Base-by-base conservation (phyloP, 2,888 invertebrate genomes). In the Neocrepidodera transversa region DNA sequence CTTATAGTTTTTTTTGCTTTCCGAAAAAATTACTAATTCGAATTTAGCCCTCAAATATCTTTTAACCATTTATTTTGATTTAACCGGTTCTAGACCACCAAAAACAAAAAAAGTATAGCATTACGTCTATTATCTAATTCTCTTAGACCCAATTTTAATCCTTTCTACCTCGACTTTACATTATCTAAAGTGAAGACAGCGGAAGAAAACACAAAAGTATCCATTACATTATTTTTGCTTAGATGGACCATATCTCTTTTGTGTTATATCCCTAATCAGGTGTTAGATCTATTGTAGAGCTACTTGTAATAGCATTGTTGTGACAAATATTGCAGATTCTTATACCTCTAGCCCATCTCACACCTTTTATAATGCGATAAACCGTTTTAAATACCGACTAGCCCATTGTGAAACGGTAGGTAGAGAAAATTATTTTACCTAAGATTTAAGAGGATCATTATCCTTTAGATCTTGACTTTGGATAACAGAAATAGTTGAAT, bases 271-370 rank as follows among this genome's bases (percentile, higher is more conserved):
- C 64, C 66, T 62, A 66, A 72, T 74, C 73, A 70, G 68, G 68
- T 68, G 71, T 51, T 57, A 55, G 54, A 71, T 72, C 74, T 68
- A 68, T 75, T 74, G 71, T 75, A 48, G 47, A 48, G 64, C 67
- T 65, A 60, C 69, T 70, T 74, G 74, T 75, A 75, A 74, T 74
- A 68, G 70, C 70, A 73, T 72, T 75, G 69, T 69, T 65, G 59
- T 65, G 66, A 66, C 63, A 64, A 61, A 67, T 65, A 64, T 64
- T 58, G 55, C 63, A 60, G 67, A 64, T 63, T 61, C 58, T 58
- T 70, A 67, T 71, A 71, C 71, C 73, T 71, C 70, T 62, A 60
- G 60, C 47, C 30, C 51, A 56, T 62, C 62, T 65, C 56, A 49
- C 63, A 62, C 65, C 63, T 61, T 58, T 64, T 56, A 54, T 71